phyloP scores from a whole-genome alignment of 2,888 invertebrate genomes.

The Euclidia mi region DNA sequence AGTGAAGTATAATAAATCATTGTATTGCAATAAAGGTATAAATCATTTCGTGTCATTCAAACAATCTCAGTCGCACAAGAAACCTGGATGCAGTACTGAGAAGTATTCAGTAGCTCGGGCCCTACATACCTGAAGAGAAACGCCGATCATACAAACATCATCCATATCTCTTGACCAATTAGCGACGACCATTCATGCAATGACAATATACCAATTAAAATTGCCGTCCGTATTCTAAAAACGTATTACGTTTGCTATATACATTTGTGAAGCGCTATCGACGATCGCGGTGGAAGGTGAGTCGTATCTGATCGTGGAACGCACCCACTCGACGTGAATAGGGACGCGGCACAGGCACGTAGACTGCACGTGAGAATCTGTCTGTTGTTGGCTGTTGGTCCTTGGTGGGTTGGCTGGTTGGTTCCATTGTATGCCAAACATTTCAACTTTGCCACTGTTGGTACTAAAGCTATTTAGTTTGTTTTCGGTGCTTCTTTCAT shows the following conservation, averaged over 20 bases:
- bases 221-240: slow-evolving; percentile 43
- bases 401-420: slow-evolving; percentile 24
- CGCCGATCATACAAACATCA: neutral
- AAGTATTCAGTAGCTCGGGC: no score
- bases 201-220: slow-evolving; percentile 51
- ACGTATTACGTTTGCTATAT: slow-evolving; percentile 38
- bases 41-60: no score
- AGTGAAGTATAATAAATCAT: slow-evolving; percentile 4
- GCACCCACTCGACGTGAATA: slow-evolving; percentile 19
- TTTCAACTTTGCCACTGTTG: no score
- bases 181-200: slow-evolving; percentile 22
- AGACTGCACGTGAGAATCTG: slow-evolving; percentile 29
- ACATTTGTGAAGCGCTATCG: slow-evolving; percentile 47
- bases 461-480: no score
- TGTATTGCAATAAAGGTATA: slow-evolving; percentile 5
- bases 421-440: neutral
- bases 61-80: no score
- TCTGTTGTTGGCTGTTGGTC: slow-evolving; percentile 3
- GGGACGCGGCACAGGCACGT: slow-evolving; percentile 36
- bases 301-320: slow-evolving; percentile 45
- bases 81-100: no score
- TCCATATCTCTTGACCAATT: slow-evolving; percentile 7
- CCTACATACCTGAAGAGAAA: neutral
- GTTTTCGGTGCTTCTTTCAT: no score
- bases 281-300: slow-evolving; percentile 39